Conservation (phyloP, 2,888 invertebrate genomes). For the Isoperla grammatica region DNA sequence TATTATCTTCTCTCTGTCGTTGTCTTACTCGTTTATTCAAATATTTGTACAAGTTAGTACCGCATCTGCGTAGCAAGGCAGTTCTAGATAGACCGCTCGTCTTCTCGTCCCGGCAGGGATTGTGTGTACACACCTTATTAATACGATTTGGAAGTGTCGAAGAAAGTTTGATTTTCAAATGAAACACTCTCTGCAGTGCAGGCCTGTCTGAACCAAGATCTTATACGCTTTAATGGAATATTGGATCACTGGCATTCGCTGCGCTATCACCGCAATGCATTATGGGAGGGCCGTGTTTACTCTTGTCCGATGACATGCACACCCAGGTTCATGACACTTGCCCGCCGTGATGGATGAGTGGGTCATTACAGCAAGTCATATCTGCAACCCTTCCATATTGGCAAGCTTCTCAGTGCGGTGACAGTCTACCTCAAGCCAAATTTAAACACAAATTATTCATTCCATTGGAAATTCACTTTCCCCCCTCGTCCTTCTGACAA, state of each 20-base stretch:
- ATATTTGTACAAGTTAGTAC: conserved; percentile 20
- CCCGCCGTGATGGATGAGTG: conserved; percentile 9
- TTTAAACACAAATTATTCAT: conserved; percentile 42
- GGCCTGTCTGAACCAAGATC: background rate
- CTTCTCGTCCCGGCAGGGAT: background rate
- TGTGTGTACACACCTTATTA: conserved; percentile 18
- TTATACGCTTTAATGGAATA: no score
- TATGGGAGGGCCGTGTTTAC: background rate
- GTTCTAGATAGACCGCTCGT: background rate
- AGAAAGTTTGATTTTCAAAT: conserved; percentile 3
- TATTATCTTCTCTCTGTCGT: conserved; percentile 1
- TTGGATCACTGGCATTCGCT: background rate
- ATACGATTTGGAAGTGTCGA: conserved; percentile 5
- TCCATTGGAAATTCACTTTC: conserved; percentile 44
- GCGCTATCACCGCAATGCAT: background rate
- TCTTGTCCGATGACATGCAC: conserved; percentile 14
- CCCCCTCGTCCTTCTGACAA: conserved; percentile 35
- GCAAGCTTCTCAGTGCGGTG: conserved; percentile 34
- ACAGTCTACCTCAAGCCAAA: conserved; percentile 38
- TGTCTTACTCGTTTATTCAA: conserved; percentile 20
- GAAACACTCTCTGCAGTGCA: background rate
- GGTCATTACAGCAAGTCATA: conserved; percentile 8
- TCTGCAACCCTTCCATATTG: conserved; percentile 3
- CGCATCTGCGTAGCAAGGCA: background rate
- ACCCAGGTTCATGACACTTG: background rate